Percentiles rank a stretch among this genome's conserved stretches.
Evolutionary conservation across 92 coral and sea anemone species (phyloP).

Genomic region (Hydrozoanthus gracilis): DNA sequence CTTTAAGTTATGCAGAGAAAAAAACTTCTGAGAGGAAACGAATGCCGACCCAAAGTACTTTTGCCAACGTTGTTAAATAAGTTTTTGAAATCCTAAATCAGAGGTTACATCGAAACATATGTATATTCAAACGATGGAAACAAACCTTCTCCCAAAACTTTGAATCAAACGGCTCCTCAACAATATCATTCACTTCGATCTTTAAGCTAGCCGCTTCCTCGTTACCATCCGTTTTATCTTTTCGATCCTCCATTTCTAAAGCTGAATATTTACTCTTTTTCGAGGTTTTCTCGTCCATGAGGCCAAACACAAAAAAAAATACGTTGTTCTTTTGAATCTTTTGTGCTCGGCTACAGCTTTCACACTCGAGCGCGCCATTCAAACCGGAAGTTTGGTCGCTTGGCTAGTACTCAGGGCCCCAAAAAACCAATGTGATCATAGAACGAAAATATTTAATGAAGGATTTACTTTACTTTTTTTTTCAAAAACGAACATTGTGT

Average conservation of each 20-base stretch:
- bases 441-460: no score
- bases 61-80: background rate
- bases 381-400: slow-evolving; percentile 18
- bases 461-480: no score
- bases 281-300: slow-evolving; percentile 26
- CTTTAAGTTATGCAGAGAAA: no score
- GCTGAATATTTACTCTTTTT: slow-evolving; percentile 31
- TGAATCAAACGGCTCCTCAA: slow-evolving; percentile 87
- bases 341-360: background rate
- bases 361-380: slow-evolving; percentile 4
- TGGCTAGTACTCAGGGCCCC: slow-evolving; percentile 2
- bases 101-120: background rate
- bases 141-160: slow-evolving; percentile 89
- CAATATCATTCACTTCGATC: slow-evolving; percentile 32
- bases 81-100: background rate
- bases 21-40: no score
- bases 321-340: no score
- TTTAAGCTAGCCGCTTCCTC: slow-evolving; percentile 53
- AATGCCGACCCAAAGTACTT: background rate
- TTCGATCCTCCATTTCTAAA: slow-evolving; percentile 74
- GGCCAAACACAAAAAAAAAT: background rate
- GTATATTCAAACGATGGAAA: background rate
- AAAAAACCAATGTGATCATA: no score
- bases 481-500: no score
- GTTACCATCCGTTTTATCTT: slow-evolving; percentile 30